These are phyloP conservation scores for Solenopsis invicta DNA, from an alignment of 1,140 invertebrate species.

Conservation along the genomic window DNA sequence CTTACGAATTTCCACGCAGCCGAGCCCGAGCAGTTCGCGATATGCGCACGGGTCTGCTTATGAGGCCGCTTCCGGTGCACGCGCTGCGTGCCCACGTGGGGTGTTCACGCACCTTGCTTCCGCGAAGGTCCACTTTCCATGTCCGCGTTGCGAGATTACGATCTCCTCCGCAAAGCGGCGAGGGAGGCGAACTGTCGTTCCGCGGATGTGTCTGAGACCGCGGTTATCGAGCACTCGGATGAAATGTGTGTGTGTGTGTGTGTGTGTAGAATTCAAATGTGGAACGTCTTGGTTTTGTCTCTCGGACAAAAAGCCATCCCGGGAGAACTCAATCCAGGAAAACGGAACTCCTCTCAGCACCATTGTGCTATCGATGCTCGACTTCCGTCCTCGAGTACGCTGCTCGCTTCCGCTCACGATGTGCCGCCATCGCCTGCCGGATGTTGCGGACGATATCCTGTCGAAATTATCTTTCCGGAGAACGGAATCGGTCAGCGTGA, in stretches of 20 bases:
- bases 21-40: constrained; percentile 65
- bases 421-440: constrained; percentile 31
- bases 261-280: not conserved
- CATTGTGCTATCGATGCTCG: constrained; percentile 55
- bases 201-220: not conserved
- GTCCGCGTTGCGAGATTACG: constrained; percentile 47
- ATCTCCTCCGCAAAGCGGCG: constrained; percentile 34
- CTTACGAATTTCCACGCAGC: constrained; percentile 68
- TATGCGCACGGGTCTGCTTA: constrained; percentile 49
- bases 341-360: constrained; percentile 5
- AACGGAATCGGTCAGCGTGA: not conserved
- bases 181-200: constrained; percentile 19
- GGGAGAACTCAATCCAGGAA: not conserved
- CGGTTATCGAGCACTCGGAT: not conserved
- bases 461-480: constrained; percentile 28
- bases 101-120: constrained; percentile 82
- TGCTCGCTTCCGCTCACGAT: constrained; percentile 75
- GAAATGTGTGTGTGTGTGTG: too few relatives aligned
- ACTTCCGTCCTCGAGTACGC: constrained; percentile 75
- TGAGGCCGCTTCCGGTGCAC: constrained; percentile 67
- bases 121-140: constrained; percentile 66
- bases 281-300: not conserved
- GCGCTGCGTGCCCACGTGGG: constrained; percentile 49
- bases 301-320: not conserved
- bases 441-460: constrained; percentile 29